Conservation (phyloP, 2,888 invertebrate species). For the Agonopterix alstromeriana region DNA sequence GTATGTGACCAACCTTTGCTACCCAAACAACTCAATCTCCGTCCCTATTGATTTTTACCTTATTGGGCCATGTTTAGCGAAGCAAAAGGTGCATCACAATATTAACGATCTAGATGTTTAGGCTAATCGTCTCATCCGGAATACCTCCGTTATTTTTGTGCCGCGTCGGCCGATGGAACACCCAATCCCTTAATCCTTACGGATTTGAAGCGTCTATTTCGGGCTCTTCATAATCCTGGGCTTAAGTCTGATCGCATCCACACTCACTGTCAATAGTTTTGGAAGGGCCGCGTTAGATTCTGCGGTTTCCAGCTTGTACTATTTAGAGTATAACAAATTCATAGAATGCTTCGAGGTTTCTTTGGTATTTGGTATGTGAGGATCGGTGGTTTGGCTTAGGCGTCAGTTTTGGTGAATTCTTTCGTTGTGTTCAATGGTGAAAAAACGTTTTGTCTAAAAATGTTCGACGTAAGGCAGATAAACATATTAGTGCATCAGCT, state of each 20-base stretch:
- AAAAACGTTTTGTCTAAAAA: background rate
- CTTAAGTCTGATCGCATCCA: constrained; percentile 76
- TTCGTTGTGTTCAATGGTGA: constrained; percentile 15
- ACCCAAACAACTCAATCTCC: no score
- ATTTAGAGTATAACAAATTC: constrained; percentile 54
- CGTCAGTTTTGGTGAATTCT: constrained; percentile 38
- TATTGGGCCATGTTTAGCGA: constrained; percentile 18
- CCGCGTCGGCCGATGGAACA: constrained; percentile 69
- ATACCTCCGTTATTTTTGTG: constrained; percentile 72
- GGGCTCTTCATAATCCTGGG: constrained; percentile 74
- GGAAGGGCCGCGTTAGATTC: constrained; percentile 69
- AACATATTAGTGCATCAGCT: no score
- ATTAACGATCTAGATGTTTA: constrained; percentile 67
- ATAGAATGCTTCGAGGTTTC: constrained; percentile 65
- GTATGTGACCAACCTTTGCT: no score
- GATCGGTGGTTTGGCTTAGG: constrained; percentile 41
- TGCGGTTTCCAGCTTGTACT: constrained; percentile 63
- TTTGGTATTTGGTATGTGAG: constrained; percentile 39
- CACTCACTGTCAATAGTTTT: constrained; percentile 76
- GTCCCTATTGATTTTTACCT: background rate
- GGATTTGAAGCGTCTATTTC: constrained; percentile 76
- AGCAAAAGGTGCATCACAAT: constrained; percentile 51
- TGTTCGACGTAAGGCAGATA: constrained; percentile 3
- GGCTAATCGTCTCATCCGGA: constrained; percentile 74
- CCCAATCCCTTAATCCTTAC: constrained; percentile 70